These are phyloP conservation scores for Goniozus legneri DNA, from an alignment of 1,140 invertebrate genomes.

Conservation along the genomic window DNA sequence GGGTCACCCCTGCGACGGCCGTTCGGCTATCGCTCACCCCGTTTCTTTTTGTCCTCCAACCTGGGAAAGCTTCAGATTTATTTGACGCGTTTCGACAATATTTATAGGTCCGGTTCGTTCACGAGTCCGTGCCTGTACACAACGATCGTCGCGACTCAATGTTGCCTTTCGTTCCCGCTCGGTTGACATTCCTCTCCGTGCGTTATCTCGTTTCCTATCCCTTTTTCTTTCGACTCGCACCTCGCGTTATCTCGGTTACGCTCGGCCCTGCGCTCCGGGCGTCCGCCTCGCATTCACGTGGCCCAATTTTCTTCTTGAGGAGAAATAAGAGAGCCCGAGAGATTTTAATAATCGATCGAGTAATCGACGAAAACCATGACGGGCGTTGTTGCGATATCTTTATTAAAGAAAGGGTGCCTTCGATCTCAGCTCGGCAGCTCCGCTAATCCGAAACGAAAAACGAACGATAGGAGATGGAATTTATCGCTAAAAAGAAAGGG, in stretches of 20 bases:
- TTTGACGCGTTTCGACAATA: constrained; percentile 52
- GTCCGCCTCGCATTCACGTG: not conserved
- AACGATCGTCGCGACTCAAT: constrained; percentile 27
- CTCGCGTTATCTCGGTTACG: not conserved
- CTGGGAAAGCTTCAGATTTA: constrained; percentile 54
- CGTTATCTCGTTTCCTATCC: constrained; percentile 3
- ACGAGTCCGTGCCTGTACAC: constrained; percentile 24
- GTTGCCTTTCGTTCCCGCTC: constrained; percentile 22
- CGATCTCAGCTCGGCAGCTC: constrained; percentile 23
- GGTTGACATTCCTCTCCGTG: constrained; percentile 7
- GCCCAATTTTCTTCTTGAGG: constrained; percentile 5
- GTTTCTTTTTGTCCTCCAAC: constrained; percentile 45
- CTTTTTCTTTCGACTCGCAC: constrained; percentile 8
- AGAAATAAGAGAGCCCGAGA: too few species aligned
- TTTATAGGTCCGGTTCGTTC: constrained; percentile 52
- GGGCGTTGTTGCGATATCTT: constrained; percentile 19
- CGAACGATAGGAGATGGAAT: not conserved
- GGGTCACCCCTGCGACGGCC: constrained; percentile 46
- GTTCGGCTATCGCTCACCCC: constrained; percentile 46
- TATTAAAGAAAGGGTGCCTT: constrained; percentile 30
- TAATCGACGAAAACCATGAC: not conserved
- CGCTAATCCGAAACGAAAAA: constrained; percentile 40
- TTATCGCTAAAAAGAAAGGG: constrained; percentile 8
- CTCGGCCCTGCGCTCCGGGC: not conserved
- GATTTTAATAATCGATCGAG: not conserved